Conservation (phyloP, 2,113 vertebrate genomes). For the Cryptotis parvus region DNA sequence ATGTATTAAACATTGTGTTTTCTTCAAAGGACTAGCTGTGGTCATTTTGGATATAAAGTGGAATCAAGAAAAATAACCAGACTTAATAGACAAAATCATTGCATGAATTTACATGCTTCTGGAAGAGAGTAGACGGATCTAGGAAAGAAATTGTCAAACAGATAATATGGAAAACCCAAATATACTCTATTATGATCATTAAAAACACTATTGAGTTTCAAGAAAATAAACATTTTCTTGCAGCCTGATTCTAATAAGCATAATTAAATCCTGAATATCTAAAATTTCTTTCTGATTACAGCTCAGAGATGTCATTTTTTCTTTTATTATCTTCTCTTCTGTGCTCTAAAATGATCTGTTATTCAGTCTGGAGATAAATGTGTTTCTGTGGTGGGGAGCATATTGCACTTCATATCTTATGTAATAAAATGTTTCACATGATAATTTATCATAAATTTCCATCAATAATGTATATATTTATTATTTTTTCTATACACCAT, state of each 20-base stretch:
- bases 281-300: conserved; percentile 38
- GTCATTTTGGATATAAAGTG: not conserved
- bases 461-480: conserved; percentile 46
- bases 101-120: not conserved
- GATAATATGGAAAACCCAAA: not conserved
- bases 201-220: not conserved
- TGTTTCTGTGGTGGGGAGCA: conserved; percentile 45
- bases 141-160: not conserved
- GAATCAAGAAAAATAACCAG: not conserved
- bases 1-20: not conserved
- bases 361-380: conserved; percentile 5
- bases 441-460: conserved; percentile 51
- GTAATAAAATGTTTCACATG: conserved; percentile 28
- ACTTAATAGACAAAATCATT: not conserved
- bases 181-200: not conserved
- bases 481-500: not conserved
- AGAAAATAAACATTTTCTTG: conserved; percentile 30
- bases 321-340: not conserved
- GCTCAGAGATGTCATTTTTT: conserved; percentile 22
- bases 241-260: conserved; percentile 29
- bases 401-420: not conserved
- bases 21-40: not conserved
- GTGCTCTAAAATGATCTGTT: conserved; percentile 15
- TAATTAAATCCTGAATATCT: conserved; percentile 52
- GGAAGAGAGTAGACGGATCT: not conserved